A percentile compares a stretch with the other conserved stretches of the same genome.
phyloP scores from a whole-genome alignment of 2,113 vertebrate species.

The Noturus placidus region DNA sequence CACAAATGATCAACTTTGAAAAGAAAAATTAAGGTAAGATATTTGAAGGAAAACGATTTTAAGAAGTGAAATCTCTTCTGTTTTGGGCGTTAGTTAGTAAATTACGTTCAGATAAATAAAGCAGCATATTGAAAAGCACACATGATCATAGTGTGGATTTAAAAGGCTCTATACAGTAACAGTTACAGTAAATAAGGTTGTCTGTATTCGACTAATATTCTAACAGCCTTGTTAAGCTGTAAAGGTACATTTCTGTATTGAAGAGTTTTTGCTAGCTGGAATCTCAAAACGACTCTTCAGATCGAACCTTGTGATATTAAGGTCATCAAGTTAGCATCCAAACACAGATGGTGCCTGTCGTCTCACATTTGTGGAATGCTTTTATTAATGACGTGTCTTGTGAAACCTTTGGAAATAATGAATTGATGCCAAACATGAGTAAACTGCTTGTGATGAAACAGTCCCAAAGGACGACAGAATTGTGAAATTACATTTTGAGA shows the following conservation, averaged over 20 bases:
- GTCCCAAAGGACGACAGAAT: not conserved
- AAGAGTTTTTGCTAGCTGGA: not conserved
- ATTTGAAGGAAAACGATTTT: not conserved
- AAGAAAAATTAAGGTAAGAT: not conserved
- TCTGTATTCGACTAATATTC: too few species aligned
- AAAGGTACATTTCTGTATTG: not conserved
- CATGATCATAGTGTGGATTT: not conserved
- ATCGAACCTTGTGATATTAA: not conserved
- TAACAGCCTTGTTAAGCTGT: not conserved
- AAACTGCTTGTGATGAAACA: not conserved
- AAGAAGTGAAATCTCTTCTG: not conserved
- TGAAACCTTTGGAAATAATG: not conserved
- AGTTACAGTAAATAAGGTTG: too few species aligned
- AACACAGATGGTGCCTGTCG: not conserved
- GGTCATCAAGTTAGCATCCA: not conserved
- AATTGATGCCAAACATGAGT: not conserved
- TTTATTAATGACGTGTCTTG: not conserved
- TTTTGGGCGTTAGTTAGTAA: not conserved
- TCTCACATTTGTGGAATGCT: not conserved
- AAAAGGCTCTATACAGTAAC: not conserved
- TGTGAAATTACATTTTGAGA: not conserved
- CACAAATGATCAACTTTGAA: not conserved
- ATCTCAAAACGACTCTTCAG: not conserved
- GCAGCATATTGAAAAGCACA: not conserved
- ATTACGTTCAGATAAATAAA: not conserved